A percentile compares a stretch with the other conserved stretches of the same genome.
phyloP scores from a whole-genome alignment of 2,113 vertebrate species.

The Halichoerus grypus region DNA sequence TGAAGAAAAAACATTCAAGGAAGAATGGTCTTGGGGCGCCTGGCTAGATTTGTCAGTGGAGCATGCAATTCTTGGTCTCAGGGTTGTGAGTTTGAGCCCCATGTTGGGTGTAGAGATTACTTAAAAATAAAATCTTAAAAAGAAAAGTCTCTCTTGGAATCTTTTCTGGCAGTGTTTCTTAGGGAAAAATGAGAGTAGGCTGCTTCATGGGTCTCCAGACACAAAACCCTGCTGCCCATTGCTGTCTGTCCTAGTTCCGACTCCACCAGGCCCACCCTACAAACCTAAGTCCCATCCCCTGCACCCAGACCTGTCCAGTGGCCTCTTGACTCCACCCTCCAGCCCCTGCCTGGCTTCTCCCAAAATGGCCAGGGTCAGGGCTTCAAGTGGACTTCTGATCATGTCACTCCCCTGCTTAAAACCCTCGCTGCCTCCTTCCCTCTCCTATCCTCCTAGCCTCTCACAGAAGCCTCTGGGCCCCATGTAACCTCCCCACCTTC shows the following conservation, averaged over 20 bases:
- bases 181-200: not conserved
- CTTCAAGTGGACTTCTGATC: not conserved
- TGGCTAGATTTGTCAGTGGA: not conserved
- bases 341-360: not conserved
- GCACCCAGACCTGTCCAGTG: not conserved
- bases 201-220: not conserved
- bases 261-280: not conserved
- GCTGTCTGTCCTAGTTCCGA: not conserved
- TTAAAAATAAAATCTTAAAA: not conserved
- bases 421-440: not conserved
- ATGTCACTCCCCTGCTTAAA: not conserved
- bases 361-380: not conserved
- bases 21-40: not conserved
- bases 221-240: rapidly evolving
- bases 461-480: not conserved
- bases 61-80: not conserved
- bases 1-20: not conserved
- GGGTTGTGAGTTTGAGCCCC: not conserved
- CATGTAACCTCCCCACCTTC: not conserved
- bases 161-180: not conserved
- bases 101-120: not conserved
- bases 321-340: not conserved
- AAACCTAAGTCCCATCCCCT: not conserved
- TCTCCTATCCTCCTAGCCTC: not conserved
- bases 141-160: not conserved